Evolutionary conservation across 2,797 vertebrate species (phyloP).

Genomic region (Phoxinus dragarum): DNA sequence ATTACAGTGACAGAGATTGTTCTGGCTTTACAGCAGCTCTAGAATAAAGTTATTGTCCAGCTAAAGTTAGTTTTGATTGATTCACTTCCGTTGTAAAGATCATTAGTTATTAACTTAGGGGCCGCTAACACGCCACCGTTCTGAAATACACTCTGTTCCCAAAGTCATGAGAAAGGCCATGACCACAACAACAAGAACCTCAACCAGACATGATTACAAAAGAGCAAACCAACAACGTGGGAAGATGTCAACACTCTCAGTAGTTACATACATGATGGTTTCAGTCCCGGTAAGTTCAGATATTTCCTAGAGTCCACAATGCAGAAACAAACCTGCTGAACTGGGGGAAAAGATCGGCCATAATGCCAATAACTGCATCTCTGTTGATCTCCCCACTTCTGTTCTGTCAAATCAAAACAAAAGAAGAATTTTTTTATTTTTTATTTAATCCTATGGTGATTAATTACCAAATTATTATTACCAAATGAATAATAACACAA

Average conservation of each 20-base stretch:
- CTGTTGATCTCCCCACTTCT: slow-evolving; percentile 66
- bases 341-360: slow-evolving; percentile 73
- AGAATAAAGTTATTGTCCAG: too few relatives aligned
- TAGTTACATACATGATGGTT: slow-evolving; percentile 16
- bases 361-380: slow-evolving; percentile 69
- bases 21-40: too few relatives aligned
- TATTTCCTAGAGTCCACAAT: slow-evolving; percentile 17
- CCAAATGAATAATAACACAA: neutral
- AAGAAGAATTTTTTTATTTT: neutral
- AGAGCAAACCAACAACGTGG: slow-evolving; percentile 17
- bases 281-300: slow-evolving; percentile 7
- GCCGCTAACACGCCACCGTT: too few relatives aligned
- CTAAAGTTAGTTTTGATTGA: too few relatives aligned
- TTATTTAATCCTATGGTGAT: neutral
- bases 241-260: slow-evolving; percentile 28
- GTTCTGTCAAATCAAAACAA: slow-evolving; percentile 62
- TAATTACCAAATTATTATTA: too few relatives aligned
- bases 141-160: neutral
- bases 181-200: slow-evolving; percentile 33
- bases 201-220: slow-evolving; percentile 38
- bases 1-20: too few relatives aligned
- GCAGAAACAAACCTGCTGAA: slow-evolving; percentile 70
- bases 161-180: slow-evolving; percentile 14
- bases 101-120: too few relatives aligned
- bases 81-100: too few relatives aligned